Conservation (phyloP, 1,140 invertebrate species). For the Hestina assimilis region DNA sequence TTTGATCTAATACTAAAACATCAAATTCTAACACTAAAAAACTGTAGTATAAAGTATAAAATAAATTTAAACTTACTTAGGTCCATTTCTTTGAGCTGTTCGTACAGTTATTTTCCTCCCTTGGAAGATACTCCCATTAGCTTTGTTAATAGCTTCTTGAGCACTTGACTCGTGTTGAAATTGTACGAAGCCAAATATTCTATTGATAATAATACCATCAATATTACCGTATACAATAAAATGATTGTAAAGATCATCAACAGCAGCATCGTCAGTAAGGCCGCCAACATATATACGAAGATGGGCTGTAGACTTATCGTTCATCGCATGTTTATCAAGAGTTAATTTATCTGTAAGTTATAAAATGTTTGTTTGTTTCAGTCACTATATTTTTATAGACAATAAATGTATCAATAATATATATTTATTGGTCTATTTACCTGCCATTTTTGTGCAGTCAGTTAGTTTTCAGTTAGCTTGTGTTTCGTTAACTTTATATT, state of each 20-base stretch:
- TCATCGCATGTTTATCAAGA: slow-evolving; percentile 74
- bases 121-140: slow-evolving; percentile 84
- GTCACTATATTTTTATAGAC: too few species aligned
- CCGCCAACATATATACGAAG: slow-evolving; percentile 88
- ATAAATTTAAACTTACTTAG: slow-evolving; percentile 14
- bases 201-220: slow-evolving; percentile 84
- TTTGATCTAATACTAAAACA: background rate
- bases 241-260: slow-evolving; percentile 85
- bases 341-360: slow-evolving; percentile 60
- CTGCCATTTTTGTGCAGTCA: too few species aligned
- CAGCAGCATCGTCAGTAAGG: slow-evolving; percentile 81
- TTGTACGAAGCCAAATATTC: slow-evolving; percentile 92
- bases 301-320: slow-evolving; percentile 84
- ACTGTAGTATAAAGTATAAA: slow-evolving; percentile 1
- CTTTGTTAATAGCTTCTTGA: slow-evolving; percentile 83
- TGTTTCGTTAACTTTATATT: too few species aligned
- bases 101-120: slow-evolving; percentile 82
- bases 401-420: too few species aligned
- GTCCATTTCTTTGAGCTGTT: slow-evolving; percentile 71
- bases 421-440: too few species aligned
- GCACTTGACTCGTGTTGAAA: slow-evolving; percentile 87
- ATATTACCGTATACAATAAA: slow-evolving; percentile 85
- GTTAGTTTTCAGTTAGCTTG: too few species aligned
- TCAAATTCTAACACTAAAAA: background rate
- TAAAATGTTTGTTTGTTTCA: too few species aligned